These are phyloP conservation scores for Meliscaeva auricollis DNA, from an alignment of 2,888 invertebrate species.

Conservation along the genomic window DNA sequence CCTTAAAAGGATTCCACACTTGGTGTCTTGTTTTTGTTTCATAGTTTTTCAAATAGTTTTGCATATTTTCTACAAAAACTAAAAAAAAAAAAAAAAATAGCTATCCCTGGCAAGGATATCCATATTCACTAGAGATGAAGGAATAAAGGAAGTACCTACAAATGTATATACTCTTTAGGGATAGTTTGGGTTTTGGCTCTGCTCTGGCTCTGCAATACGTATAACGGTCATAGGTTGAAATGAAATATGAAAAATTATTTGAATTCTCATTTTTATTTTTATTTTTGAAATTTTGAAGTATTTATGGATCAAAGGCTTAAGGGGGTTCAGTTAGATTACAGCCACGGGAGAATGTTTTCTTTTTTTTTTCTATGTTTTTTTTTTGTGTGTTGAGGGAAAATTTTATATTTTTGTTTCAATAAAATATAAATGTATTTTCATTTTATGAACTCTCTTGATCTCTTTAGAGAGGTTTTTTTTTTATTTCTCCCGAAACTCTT, in stretches of 20 bases:
- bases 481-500: constrained; percentile 40
- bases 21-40: constrained; percentile 64
- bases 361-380: constrained; percentile 33
- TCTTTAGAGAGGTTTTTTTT: not conserved
- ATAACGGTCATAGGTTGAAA: constrained; percentile 54
- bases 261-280: constrained; percentile 63
- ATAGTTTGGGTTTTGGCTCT: constrained; percentile 8
- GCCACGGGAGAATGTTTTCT: constrained; percentile 29
- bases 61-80: constrained; percentile 33
- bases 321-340: constrained; percentile 56
- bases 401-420: constrained; percentile 63
- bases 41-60: constrained; percentile 72
- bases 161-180: not conserved
- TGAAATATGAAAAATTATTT: constrained; percentile 63
- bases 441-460: constrained; percentile 45
- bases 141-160: not conserved
- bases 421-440: constrained; percentile 56
- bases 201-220: not conserved
- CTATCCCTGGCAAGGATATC: not conserved
- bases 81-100: constrained; percentile 11
- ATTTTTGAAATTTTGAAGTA: constrained; percentile 68
- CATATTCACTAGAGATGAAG: not conserved
- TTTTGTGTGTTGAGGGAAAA: not conserved
- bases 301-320: constrained; percentile 69
- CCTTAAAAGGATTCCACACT: constrained; percentile 60